Base-by-base conservation (phyloP, 2,888 invertebrate species). In the Neria commutata region DNA sequence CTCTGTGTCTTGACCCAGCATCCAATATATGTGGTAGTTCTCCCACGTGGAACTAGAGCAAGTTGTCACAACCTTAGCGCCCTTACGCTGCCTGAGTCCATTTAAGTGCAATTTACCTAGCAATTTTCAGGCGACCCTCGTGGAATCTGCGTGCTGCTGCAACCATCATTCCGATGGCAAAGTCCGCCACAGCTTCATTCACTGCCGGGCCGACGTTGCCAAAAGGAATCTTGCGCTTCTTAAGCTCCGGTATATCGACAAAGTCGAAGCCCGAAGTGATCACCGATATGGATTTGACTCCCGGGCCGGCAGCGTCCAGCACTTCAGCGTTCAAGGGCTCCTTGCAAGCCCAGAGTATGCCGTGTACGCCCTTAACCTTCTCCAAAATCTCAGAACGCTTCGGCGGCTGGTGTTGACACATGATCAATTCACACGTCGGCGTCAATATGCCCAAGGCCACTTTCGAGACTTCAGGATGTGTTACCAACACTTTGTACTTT, bases 261-360 rank as follows among this genome's bases (percentile, higher is more conserved):
- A 94, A 91, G 74, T 95, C 92, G 60, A 87, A 85, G 1, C 95
- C 95, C 1, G 92, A 92, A 0, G 93, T 91, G 87, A 91, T 89
- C 0, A 92, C 88, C 0, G 88, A 87, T 2, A 94, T 83, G 0
- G 88, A 87, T 82, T 89, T 90, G 52, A 94, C 77, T 48, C 85
- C 83, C 0, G 87, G 83, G 3, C 91, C 72, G 16, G 67, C 69
- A 8, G 62, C 63, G 54, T 71, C 66, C 5, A 72, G 37, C 11
- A 67, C 58, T 51, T 69, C 71, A 5, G 61, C 67, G 52, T 73
- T 59, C 0, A 73, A 53, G 40, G 57, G 58, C 10, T 63, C 54
- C 55, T 64, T 62, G 2, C 54, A 55, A 1, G 56, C 69, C 71
- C 73, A 72, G 3, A 71, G 56, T n/a, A 72, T 67, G 17, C 63